Base-by-base conservation (phyloP, 2,797 vertebrate genomes). In the Pachyuromys duprasi region DNA sequence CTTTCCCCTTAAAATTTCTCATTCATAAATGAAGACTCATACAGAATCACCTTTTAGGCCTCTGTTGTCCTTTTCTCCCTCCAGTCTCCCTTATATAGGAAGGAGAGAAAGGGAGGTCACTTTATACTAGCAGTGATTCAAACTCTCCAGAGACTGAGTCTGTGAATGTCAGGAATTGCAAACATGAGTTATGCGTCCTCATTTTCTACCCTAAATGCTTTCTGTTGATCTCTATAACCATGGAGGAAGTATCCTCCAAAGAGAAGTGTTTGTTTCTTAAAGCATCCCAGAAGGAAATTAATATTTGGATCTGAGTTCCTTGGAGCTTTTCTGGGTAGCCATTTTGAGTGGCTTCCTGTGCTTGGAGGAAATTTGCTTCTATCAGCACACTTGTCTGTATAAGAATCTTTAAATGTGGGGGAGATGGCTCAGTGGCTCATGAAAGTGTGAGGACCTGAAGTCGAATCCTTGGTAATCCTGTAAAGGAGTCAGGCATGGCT, bases 121-220 rank as follows among this genome's bases (percentile, higher is more conserved):
- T 89, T 95, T 91, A 75, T 89, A 67, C 84, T 53, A 70, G 22
- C 42, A 55, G 72, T 97, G 78, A 90, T 93, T 97, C 90, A 94
- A 87, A 89, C 72, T 7, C 55, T 90, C 84, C 84, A 93, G 17
- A 62, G 88, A 91, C 53, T 75, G 76, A 79, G 39, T 63, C 26
- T 65, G 57, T 89, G 78, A 83, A 94, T 97, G 72, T 93, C 42
- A 86, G 94, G 93, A 94, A 95, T 79, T 97, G 91, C 75, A 79
- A 95, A 65, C 53, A 74, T 89, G 90, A 96, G 24, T 81, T 94
- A 80, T 81, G 82, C 74, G 65, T 81, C 45, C 63, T 82, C 22
- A 82, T 75, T 90, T 96, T 95, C 84, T 93, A 36, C 45, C 63
- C 92, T 13, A 90, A 39, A 87, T 57, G 5, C 14, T 88, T 96